phyloP scores from a whole-genome alignment of 2,113 vertebrate species.

The Emydocephalus ijimae region DNA sequence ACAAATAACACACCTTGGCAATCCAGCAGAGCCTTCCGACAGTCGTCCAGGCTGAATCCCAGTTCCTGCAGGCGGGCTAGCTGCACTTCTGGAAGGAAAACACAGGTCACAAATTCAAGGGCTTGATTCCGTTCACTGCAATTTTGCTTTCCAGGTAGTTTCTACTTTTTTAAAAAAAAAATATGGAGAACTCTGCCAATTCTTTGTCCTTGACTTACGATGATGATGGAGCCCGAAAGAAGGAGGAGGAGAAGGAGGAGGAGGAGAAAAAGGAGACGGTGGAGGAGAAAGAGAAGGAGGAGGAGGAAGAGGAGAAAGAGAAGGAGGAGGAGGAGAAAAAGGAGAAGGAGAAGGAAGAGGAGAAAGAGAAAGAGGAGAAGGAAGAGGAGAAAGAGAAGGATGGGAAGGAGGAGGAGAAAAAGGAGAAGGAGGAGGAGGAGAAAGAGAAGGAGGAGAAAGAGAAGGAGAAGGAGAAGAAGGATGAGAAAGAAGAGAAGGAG shows the following conservation, averaged over 20 bases:
- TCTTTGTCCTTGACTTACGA: too few relatives aligned
- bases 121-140: not conserved
- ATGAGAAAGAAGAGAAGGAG: fast-evolving
- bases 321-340: fast-evolving
- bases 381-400: too few relatives aligned
- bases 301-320: too few relatives aligned
- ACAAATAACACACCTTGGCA: constrained; percentile 79
- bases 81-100: constrained; percentile 75
- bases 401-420: fast-evolving
- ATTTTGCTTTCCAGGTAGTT: not conserved
- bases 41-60: constrained; percentile 88
- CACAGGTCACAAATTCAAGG: not conserved
- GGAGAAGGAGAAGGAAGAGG: too few relatives aligned
- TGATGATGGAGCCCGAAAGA: too few relatives aligned
- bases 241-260: too few relatives aligned
- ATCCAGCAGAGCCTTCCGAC: constrained; percentile 78
- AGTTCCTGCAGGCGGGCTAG: constrained; percentile 85
- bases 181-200: too few relatives aligned
- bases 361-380: fast-evolving
- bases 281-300: fast-evolving
- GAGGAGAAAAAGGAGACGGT: too few relatives aligned
- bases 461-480: too few relatives aligned
- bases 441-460: too few relatives aligned
- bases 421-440: fast-evolving
- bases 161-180: too few relatives aligned